Percentiles rank a stretch among this genome's conserved stretches.
Evolutionary conservation across 2,888 invertebrate genomes (phyloP).

Genomic region (Clepsis dumicolana): DNA sequence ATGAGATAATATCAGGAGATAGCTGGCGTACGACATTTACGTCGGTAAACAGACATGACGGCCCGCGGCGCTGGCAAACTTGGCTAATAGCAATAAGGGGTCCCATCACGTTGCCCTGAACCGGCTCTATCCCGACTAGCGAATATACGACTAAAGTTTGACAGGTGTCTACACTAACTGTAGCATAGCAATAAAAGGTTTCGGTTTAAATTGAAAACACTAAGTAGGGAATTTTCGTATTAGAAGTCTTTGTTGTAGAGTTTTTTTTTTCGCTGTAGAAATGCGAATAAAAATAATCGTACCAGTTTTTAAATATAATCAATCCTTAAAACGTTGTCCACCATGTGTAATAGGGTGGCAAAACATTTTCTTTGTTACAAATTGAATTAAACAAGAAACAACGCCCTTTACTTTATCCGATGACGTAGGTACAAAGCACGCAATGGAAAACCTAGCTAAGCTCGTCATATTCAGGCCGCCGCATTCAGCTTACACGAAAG

Average conservation of each 20-base stretch:
- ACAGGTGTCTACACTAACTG: conserved; percentile 52
- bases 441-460: conserved; percentile 26
- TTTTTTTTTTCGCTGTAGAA: background rate
- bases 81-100: conserved; percentile 50
- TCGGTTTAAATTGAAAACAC: conserved; percentile 19
- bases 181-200: conserved; percentile 48
- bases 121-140: conserved; percentile 45
- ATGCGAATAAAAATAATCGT: background rate
- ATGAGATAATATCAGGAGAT: conserved; percentile 35
- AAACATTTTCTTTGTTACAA: background rate
- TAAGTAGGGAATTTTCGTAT: background rate
- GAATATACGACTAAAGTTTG: conserved; percentile 59
- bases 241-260: background rate
- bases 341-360: background rate
- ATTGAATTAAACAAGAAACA: conserved; percentile 13
- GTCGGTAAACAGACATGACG: conserved; percentile 24
- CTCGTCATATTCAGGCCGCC: conserved; percentile 32
- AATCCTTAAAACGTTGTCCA: background rate
- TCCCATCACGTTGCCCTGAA: conserved; percentile 27
- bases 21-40: conserved; percentile 22
- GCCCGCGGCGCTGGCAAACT: conserved; percentile 46
- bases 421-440: conserved; percentile 17
- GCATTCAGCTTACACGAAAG: conserved; percentile 23
- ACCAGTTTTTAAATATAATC: background rate
- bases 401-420: conserved; percentile 13